Percentiles rank a stretch among this genome's conserved stretches.
These are phyloP conservation scores for Taenioides sp. DNA, from an alignment of 2,797 vertebrate genomes.

Conservation along the genomic window DNA sequence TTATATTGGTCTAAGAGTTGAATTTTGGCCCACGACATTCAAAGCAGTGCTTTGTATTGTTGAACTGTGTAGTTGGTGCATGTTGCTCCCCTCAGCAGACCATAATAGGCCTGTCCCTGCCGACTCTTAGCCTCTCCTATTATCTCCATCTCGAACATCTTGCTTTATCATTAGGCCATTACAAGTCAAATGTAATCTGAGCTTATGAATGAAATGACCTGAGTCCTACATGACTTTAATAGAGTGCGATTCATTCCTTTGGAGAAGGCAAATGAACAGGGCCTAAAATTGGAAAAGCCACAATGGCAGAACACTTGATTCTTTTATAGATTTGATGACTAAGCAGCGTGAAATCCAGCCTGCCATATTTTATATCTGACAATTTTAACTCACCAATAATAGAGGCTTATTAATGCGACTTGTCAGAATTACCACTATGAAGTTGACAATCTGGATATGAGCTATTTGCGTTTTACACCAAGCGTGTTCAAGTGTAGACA, in stretches of 20 bases:
- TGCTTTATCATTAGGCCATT: slow-evolving; percentile 71
- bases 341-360: slow-evolving; percentile 18
- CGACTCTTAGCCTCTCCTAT: slow-evolving; percentile 63
- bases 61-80: slow-evolving; percentile 26
- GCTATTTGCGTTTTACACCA: slow-evolving; percentile 20
- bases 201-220: slow-evolving; percentile 76
- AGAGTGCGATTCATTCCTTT: slow-evolving; percentile 57
- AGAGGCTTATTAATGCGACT: slow-evolving; percentile 21
- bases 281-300: slow-evolving; percentile 32
- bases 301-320: slow-evolving; percentile 24
- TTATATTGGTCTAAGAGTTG: not conserved
- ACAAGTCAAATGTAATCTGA: slow-evolving; percentile 69
- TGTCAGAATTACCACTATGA: not conserved
- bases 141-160: slow-evolving; percentile 71
- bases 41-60: not conserved
- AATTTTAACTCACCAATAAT: slow-evolving; percentile 20
- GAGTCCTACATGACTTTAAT: slow-evolving; percentile 74
- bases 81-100: slow-evolving; percentile 42
- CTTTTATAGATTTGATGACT: slow-evolving; percentile 34
- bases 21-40: not conserved
- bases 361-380: slow-evolving; percentile 1
- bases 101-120: slow-evolving; percentile 48
- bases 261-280: slow-evolving; percentile 52
- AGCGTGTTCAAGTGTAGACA: slow-evolving; percentile 23
- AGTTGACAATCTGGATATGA: slow-evolving; percentile 11